Conservation (phyloP, 2,113 vertebrate species). For the Stomatorhinus ivindoensis region DNA sequence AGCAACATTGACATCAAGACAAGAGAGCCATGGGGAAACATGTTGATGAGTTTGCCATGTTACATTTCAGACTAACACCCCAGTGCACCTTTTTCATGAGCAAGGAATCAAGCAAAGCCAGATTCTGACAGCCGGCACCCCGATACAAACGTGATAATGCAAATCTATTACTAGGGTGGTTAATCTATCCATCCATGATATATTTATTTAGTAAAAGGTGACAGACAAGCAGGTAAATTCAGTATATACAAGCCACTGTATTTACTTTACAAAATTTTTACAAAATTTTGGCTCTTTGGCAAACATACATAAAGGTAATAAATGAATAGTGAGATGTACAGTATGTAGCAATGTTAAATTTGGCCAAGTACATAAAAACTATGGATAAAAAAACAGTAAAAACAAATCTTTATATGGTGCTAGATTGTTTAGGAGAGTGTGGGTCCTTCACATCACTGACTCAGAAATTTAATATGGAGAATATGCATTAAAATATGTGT, state of each 20-base stretch:
- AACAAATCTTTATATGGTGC: not conserved
- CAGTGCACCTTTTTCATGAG: not conserved
- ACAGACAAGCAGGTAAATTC: not conserved
- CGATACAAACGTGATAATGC: not conserved
- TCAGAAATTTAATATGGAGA: not conserved
- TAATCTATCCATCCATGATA: not conserved
- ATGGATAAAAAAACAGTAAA: not conserved
- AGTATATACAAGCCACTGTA: not conserved
- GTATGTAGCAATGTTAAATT: not conserved
- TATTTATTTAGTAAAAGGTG: not conserved
- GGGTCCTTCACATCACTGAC: not conserved
- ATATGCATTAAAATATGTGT: not conserved
- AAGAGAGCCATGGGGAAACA: not conserved
- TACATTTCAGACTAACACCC: not conserved
- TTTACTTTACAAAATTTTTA: not conserved
- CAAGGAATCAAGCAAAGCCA: not conserved
- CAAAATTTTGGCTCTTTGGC: not conserved
- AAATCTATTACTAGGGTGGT: not conserved
- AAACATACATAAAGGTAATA: not conserved
- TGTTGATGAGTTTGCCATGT: not conserved
- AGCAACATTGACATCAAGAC: not conserved
- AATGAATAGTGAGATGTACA: not conserved
- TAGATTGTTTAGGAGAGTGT: not conserved
- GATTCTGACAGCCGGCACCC: not conserved
- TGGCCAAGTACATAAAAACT: not conserved